Percentiles rank a stretch among this genome's conserved stretches.
phyloP scores from a whole-genome alignment of 2,113 vertebrate genomes.

The Ursus arctos region DNA sequence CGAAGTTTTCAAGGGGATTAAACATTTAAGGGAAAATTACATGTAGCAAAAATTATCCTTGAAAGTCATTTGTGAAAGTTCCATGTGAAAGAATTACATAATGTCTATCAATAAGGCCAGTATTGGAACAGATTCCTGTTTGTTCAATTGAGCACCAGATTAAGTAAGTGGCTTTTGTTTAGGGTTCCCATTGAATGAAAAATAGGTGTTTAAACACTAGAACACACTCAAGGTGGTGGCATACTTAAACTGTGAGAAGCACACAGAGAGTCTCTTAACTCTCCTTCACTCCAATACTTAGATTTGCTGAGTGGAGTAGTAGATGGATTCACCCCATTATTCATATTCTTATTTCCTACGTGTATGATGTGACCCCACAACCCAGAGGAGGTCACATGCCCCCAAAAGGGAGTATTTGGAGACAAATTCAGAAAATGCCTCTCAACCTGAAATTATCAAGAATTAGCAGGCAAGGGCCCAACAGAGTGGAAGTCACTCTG shows the following conservation, averaged over 20 bases:
- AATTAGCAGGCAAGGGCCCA: neutral
- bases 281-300: neutral
- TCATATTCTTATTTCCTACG: neutral
- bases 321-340: neutral
- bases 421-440: slow-evolving; percentile 10
- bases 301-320: neutral
- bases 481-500: neutral
- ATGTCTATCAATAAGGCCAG: neutral
- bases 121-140: neutral
- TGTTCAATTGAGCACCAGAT: neutral
- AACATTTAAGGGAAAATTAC: slow-evolving; percentile 38
- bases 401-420: neutral
- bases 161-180: neutral
- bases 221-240: neutral
- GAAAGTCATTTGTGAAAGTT: neutral
- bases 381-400: neutral
- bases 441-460: slow-evolving; percentile 35
- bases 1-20: neutral
- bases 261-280: neutral
- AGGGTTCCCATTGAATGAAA: neutral
- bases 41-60: slow-evolving; percentile 9
- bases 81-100: neutral
- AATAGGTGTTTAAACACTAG: neutral
- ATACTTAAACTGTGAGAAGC: neutral
- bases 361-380: neutral